phyloP scores from a whole-genome alignment of 2,888 invertebrate species.

The Entomobrya multifasciata region DNA sequence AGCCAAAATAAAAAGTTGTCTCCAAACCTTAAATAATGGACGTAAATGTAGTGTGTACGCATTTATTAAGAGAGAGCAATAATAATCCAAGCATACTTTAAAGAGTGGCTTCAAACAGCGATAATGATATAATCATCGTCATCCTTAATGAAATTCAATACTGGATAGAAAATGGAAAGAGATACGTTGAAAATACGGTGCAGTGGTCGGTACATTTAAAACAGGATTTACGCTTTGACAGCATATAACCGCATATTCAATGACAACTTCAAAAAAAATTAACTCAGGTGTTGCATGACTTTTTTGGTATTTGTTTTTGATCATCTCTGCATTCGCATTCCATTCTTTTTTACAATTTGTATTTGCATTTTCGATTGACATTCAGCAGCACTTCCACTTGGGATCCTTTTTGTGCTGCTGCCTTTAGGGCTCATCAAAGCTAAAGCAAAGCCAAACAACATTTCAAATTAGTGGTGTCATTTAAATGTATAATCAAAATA shows the following conservation, averaged over 20 bases:
- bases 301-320: too few relatives aligned
- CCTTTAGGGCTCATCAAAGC: neutral
- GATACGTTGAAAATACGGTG: neutral
- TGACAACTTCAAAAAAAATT: too few relatives aligned
- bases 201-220: neutral
- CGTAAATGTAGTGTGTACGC: too few relatives aligned
- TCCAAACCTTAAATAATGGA: neutral
- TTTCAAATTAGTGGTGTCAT: neutral
- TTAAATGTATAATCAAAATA: neutral
- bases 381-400: too few relatives aligned
- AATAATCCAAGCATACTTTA: too few relatives aligned
- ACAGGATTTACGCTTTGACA: slow-evolving; percentile 57
- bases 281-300: too few relatives aligned
- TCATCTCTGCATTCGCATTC: slow-evolving; percentile 13
- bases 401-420: too few relatives aligned
- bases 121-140: slow-evolving; percentile 23
- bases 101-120: slow-evolving; percentile 30
- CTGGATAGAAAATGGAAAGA: neutral
- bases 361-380: slow-evolving; percentile 9
- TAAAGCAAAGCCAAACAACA: neutral
- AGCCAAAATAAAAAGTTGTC: slow-evolving; percentile 11
- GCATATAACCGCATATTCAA: too few relatives aligned
- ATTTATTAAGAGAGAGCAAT: too few relatives aligned
- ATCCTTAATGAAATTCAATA: slow-evolving; percentile 34
- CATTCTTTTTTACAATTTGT: slow-evolving; percentile 2